These are phyloP conservation scores for Latrodectus geometricus DNA, from an alignment of 1,140 invertebrate species.

Conservation along the genomic window DNA sequence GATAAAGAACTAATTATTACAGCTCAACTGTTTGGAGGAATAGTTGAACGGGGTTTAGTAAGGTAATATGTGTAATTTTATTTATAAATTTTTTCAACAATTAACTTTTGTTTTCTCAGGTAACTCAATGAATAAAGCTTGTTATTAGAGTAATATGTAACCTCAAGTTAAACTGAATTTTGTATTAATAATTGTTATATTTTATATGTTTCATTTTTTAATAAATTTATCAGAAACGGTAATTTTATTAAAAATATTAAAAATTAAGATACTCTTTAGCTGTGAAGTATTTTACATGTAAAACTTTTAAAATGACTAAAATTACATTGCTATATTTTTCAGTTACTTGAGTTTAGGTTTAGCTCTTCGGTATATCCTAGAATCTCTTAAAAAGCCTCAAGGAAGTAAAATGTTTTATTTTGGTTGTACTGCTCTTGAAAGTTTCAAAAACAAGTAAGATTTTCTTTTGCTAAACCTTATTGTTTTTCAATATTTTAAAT, in stretches of 20 bases:
- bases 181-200: too few relatives aligned
- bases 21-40: conserved; percentile 97
- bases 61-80: conserved; percentile 71
- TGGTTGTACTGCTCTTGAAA: conserved; percentile 93
- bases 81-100: neutral
- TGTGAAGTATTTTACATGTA: too few relatives aligned
- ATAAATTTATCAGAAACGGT: neutral
- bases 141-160: too few relatives aligned
- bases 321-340: conserved; percentile 38
- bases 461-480: neutral
- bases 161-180: too few relatives aligned
- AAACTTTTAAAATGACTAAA: too few relatives aligned
- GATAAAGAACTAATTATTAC: conserved; percentile 98
- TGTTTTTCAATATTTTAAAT: neutral
- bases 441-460: conserved; percentile 80
- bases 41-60: conserved; percentile 96
- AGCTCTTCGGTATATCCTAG: conserved; percentile 90
- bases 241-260: neutral
- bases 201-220: neutral
- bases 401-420: conserved; percentile 97
- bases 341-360: conserved; percentile 89
- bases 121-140: too few relatives aligned
- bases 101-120: too few relatives aligned
- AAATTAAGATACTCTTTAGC: neutral
- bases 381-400: conserved; percentile 86